Evolutionary conservation across 2,888 invertebrate genomes (phyloP).

Genomic region (Stomorhina lunata): DNA sequence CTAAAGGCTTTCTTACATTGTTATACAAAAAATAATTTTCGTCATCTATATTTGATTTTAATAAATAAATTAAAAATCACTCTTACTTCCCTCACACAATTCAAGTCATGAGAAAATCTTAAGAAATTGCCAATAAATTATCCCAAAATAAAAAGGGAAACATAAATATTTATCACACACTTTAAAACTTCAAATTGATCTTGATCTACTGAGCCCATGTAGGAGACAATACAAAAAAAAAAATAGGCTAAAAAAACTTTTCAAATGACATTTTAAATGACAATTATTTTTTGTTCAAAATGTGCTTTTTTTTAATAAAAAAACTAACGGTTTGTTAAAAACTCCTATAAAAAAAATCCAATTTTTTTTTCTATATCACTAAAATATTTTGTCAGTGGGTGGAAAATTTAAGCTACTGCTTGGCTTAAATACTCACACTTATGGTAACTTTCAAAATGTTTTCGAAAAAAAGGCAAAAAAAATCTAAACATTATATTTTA

Average conservation of each 20-base stretch:
- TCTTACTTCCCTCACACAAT: no score
- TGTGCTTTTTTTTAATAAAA: slow-evolving; percentile 27
- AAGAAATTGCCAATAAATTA: not conserved
- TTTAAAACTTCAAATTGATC: slow-evolving; percentile 19
- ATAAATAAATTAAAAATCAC: no score
- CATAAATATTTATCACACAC: not conserved
- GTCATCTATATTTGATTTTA: no score
- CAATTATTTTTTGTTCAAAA: slow-evolving; percentile 63
- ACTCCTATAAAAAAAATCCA: not conserved
- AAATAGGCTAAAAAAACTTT: slow-evolving; percentile 16
- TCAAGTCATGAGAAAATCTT: not conserved
- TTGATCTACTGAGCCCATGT: slow-evolving; percentile 44
- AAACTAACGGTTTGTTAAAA: slow-evolving; percentile 50
- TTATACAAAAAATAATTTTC: not conserved
- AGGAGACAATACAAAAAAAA: not conserved
- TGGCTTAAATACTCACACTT: slow-evolving; percentile 31
- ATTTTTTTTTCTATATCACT: slow-evolving; percentile 10
- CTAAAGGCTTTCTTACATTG: not conserved
- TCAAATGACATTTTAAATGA: slow-evolving; percentile 56
- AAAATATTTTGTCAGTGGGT: slow-evolving; percentile 62
- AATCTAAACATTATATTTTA: not conserved
- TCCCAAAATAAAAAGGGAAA: not conserved
- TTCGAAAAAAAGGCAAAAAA: not conserved
- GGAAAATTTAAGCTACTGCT: slow-evolving; percentile 59
- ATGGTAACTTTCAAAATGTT: slow-evolving; percentile 14